Evolutionary conservation across 2,797 vertebrate species (phyloP).

Genomic region (Sphaeramia orbicularis): DNA sequence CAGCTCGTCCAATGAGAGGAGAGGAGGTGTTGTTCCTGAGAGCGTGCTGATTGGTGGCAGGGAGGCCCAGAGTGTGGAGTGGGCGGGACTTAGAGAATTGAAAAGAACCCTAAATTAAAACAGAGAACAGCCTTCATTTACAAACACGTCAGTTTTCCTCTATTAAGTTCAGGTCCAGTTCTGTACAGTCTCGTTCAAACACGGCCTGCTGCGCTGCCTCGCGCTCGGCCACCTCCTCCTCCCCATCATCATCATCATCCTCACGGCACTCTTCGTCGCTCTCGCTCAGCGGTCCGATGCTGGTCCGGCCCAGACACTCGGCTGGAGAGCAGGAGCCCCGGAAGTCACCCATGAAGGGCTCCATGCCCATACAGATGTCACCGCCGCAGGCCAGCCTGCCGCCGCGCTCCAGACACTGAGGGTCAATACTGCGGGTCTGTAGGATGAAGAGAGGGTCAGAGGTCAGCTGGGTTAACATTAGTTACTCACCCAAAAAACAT

Average conservation of each 20-base stretch:
- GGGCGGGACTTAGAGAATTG: slow-evolving; percentile 40
- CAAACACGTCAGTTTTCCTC: slow-evolving; percentile 91
- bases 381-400: slow-evolving; percentile 80
- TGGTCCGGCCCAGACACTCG: slow-evolving; percentile 84
- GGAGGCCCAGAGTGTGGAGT: slow-evolving; percentile 46
- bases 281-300: slow-evolving; percentile 90
- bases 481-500: too few species aligned
- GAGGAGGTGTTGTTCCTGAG: slow-evolving; percentile 86
- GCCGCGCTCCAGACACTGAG: slow-evolving; percentile 81
- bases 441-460: background rate
- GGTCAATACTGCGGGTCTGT: slow-evolving; percentile 86
- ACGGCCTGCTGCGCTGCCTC: slow-evolving; percentile 87
- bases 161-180: slow-evolving; percentile 94
- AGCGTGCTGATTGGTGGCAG: slow-evolving; percentile 81
- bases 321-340: slow-evolving; percentile 85
- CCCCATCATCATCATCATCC: slow-evolving; percentile 81
- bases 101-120: slow-evolving; percentile 54
- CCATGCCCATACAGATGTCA: slow-evolving; percentile 82
- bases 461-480: too few species aligned
- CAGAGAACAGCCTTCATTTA: slow-evolving; percentile 70
- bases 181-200: slow-evolving; percentile 94
- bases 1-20: slow-evolving; percentile 78
- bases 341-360: slow-evolving; percentile 85
- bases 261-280: slow-evolving; percentile 89
- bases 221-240: slow-evolving; percentile 68